phyloP scores from a whole-genome alignment of 2,888 invertebrate genomes.

The Pristionchus exspectatus region DNA sequence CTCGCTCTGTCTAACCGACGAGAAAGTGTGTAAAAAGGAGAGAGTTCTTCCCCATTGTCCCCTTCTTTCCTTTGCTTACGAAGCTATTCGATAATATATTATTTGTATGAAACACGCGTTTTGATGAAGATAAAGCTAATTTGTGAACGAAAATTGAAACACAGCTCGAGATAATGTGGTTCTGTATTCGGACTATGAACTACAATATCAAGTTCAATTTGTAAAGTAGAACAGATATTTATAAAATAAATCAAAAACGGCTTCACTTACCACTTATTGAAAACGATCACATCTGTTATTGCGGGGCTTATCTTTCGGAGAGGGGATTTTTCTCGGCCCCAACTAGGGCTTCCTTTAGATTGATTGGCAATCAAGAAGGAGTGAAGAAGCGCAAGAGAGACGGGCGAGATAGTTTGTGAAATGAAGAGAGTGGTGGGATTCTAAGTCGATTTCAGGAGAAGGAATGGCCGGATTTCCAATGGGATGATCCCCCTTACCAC shows the following conservation, averaged over 20 bases:
- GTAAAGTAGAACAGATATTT: neutral
- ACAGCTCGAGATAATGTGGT: no score
- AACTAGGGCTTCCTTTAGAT: neutral
- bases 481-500: neutral
- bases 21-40: neutral
- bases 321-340: neutral
- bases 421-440: neutral
- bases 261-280: neutral
- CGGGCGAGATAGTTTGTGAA: neutral
- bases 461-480: neutral
- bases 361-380: constrained; percentile 4
- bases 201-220: no score
- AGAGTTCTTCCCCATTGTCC: neutral
- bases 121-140: constrained; percentile 33
- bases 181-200: no score
- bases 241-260: neutral
- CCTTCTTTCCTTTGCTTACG: neutral
- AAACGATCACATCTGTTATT: constrained; percentile 28
- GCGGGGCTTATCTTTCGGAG: neutral
- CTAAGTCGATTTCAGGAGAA: neutral
- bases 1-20: neutral
- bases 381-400: neutral
- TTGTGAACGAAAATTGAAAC: neutral
- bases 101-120: constrained; percentile 43
- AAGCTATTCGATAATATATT: constrained; percentile 37